Evolutionary conservation across 2,113 vertebrate species (phyloP).

Genomic region (Eonycteris spelaea): DNA sequence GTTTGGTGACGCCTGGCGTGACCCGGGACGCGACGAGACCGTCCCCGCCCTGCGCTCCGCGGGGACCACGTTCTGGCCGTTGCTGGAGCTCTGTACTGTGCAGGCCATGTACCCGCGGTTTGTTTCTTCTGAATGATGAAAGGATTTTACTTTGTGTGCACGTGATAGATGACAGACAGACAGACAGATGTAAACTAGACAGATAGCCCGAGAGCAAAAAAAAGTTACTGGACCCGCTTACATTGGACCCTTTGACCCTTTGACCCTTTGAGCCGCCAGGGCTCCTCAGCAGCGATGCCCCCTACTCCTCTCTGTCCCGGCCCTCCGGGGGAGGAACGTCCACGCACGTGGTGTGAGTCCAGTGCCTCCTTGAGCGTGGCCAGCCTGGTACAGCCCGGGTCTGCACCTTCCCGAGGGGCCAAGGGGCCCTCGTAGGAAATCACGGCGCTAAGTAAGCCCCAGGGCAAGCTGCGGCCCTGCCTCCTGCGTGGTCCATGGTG

Average conservation of each 20-base stretch:
- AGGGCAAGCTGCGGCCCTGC: rapidly evolving
- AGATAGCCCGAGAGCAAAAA: too few relatives aligned
- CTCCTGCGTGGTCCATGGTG: rapidly evolving
- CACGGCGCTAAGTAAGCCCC: not conserved
- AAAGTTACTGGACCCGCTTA: not conserved
- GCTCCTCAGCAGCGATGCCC: rapidly evolving
- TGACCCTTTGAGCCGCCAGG: rapidly evolving
- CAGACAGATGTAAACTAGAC: too few relatives aligned
- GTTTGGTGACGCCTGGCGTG: rapidly evolving
- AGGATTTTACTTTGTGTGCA: not conserved
- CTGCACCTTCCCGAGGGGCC: not conserved
- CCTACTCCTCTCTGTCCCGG: rapidly evolving
- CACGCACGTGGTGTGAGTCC: not conserved
- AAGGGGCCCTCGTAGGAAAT: rapidly evolving
- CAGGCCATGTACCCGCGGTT: not conserved
- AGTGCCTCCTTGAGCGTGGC: not conserved
- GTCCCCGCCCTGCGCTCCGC: rapidly evolving
- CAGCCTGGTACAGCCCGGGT: not conserved
- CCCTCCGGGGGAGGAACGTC: rapidly evolving
- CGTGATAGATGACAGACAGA: not conserved
- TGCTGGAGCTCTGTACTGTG: rapidly evolving
- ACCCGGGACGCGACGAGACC: rapidly evolving
- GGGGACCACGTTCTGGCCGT: rapidly evolving
- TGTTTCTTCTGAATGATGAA: not conserved
- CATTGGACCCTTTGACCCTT: not conserved